phyloP scores from a whole-genome alignment of 2,888 invertebrate genomes.

The Willowsia nigromaculata region DNA sequence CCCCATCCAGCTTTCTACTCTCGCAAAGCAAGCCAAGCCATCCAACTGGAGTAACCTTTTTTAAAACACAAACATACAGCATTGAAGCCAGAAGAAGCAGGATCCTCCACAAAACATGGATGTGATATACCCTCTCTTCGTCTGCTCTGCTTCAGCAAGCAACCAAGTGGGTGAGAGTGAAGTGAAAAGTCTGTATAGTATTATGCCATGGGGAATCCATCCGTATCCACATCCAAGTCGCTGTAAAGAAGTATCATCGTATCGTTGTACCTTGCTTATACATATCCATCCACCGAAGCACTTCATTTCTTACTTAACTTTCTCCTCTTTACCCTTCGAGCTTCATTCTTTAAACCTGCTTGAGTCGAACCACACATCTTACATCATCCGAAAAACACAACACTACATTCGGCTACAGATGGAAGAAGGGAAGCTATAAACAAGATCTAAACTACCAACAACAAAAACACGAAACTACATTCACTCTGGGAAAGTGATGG shows the following conservation, averaged over 20 bases:
- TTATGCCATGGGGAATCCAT: constrained; percentile 69
- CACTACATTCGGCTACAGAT: background rate
- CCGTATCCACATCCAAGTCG: constrained; percentile 48
- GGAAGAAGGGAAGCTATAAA: background rate
- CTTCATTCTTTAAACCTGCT: constrained; percentile 76
- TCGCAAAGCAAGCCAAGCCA: constrained; percentile 18
- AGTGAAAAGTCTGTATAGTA: constrained; percentile 45
- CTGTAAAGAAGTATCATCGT: constrained; percentile 61
- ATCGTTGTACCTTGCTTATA: constrained; percentile 23
- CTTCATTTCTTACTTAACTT: constrained; percentile 77
- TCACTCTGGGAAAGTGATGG: background rate
- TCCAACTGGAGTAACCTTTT: constrained; percentile 56
- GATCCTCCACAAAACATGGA: background rate
- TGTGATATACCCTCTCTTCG: constrained; percentile 17
- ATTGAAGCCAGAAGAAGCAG: background rate
- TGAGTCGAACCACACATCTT: constrained; percentile 50
- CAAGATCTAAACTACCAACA: background rate
- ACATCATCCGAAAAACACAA: background rate
- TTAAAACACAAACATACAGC: constrained; percentile 13
- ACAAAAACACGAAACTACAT: background rate
- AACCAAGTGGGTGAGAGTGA: constrained; percentile 9
- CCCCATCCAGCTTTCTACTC: constrained; percentile 16
- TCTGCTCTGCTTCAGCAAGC: background rate
- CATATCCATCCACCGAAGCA: constrained; percentile 63
- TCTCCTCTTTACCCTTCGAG: constrained; percentile 77